A percentile compares a stretch with the other conserved stretches of the same genome.
Evolutionary conservation across 2,888 invertebrate genomes (phyloP).

Genomic region (Taphrorychus bicolor): DNA sequence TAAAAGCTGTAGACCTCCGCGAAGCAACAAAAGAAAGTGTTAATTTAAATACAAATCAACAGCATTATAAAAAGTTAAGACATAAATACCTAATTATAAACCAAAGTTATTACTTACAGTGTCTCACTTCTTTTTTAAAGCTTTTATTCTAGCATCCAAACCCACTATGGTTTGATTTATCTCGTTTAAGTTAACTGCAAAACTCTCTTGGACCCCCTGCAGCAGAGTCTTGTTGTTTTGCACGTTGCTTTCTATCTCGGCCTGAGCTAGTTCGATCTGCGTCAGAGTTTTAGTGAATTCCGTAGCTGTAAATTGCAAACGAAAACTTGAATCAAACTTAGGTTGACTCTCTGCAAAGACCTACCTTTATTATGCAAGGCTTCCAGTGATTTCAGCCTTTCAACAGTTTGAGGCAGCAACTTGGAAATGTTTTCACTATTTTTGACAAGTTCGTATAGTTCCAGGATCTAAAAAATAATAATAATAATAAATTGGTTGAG

Average conservation of each 20-base stretch:
- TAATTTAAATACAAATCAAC: too few relatives aligned
- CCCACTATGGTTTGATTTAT: conserved; percentile 78
- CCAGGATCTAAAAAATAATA: conserved; percentile 69
- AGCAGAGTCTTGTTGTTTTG: conserved; percentile 81
- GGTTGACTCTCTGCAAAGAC: neutral
- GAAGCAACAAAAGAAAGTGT: too few relatives aligned
- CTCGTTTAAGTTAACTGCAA: conserved; percentile 79
- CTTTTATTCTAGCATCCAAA: conserved; percentile 75
- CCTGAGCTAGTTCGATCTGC: conserved; percentile 80
- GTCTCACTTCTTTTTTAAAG: conserved; percentile 63
- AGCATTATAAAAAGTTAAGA: too few relatives aligned
- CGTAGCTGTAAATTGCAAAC: conserved; percentile 68
- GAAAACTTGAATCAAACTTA: neutral
- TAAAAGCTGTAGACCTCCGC: too few relatives aligned
- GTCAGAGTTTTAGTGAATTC: conserved; percentile 86
- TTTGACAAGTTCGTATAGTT: conserved; percentile 87
- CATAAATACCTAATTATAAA: too few relatives aligned
- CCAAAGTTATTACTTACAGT: too few relatives aligned
- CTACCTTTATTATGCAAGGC: conserved; percentile 86
- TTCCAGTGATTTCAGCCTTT: conserved; percentile 86
- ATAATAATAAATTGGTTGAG: neutral
- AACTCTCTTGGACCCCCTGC: conserved; percentile 81
- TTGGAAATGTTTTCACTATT: conserved; percentile 84
- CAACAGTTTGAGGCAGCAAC: conserved; percentile 79
- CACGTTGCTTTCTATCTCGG: conserved; percentile 72